Base-by-base conservation (phyloP, 2,797 vertebrate genomes). In the Rhyacichthys aspro region DNA sequence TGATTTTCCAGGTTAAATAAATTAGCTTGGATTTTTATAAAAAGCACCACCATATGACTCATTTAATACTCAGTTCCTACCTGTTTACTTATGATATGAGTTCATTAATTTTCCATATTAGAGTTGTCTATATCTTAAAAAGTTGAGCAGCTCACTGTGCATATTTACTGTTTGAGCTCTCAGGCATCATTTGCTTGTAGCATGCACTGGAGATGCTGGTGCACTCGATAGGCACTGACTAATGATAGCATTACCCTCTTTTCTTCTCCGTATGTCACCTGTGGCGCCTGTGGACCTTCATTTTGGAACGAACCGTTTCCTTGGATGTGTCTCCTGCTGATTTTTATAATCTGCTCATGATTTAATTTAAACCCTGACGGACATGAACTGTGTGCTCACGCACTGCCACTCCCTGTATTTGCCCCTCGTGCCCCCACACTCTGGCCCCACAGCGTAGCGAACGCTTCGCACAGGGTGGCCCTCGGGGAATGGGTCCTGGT, bases 191-290 rank as follows among this genome's bases (percentile, higher is more conserved):
- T 73, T 69, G 56, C 63, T 76, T 72, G 57, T 71, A 92, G 93
- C 92, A 94, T 95, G 93, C 92, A 92, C 72, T 84, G 82, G 86
- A 86, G 68, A 79, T 64, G 63, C 59, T 52, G 65, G 57, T 50
- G 46, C 56, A 41, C 14, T 78, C 83, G 85, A 70, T 84, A 87
- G 90, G 87, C 95, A 92, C 92, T 96, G 94, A 97, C 98, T 99
- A 98, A 99, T 95, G 93, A 96, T 97, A 94, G 94, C 96, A 97
- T 98, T 97, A 96, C 97, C 97, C 96, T 99, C 94, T 98, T 95
- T 98, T 98, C 95, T 99, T 98, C 86, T 98, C 95, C 94, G 91
- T 93, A 98, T 98, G 97, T 98, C 94, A 90, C 98, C 97, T 94
- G 88, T 93, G 96, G 96, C 97, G 94, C 96, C 97, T 94, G 95